A percentile compares a stretch with the other conserved stretches of the same genome.
Conservation (phyloP, 1,140 invertebrate species). For the Papilio polytes region DNA sequence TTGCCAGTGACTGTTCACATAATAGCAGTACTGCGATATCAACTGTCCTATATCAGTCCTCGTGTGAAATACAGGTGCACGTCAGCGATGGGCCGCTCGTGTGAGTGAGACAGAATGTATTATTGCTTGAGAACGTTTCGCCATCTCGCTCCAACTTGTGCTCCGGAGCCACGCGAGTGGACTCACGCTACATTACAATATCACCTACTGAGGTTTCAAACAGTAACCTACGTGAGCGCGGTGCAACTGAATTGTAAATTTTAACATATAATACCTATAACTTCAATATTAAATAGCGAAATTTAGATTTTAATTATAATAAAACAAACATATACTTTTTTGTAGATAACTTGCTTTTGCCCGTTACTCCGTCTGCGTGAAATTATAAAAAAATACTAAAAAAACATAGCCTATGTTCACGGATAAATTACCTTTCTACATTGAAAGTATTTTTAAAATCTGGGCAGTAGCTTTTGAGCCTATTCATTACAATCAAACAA, state of each 20-base stretch:
- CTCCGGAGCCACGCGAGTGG: conserved; percentile 66
- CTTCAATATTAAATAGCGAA: neutral
- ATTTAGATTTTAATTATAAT: neutral
- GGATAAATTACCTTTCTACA: too few species aligned
- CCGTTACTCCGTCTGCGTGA: too few species aligned
- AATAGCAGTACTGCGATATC: too few species aligned
- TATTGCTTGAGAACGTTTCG: conserved; percentile 47
- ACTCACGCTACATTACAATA: conserved; percentile 70
- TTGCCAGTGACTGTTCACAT: neutral
- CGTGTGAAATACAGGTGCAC: neutral
- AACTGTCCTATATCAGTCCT: neutral
- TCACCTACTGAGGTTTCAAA: conserved; percentile 82
- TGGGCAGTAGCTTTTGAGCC: too few species aligned
- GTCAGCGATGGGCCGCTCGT: conserved; percentile 7
- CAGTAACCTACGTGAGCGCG: conserved; percentile 74
- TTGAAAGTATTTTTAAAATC: too few species aligned
- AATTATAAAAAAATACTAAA: too few species aligned
- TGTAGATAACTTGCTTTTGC: too few species aligned
- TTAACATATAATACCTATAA: neutral
- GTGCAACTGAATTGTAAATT: conserved; percentile 27
- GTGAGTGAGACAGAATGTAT: conserved; percentile 34
- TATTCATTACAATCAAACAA: too few species aligned
- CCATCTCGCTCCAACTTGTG: conserved; percentile 70
- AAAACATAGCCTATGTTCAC: too few species aligned
- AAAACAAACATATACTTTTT: neutral